These are phyloP conservation scores for Mylabris phalerata DNA, from an alignment of 1,140 invertebrate genomes.

Conservation along the genomic window DNA sequence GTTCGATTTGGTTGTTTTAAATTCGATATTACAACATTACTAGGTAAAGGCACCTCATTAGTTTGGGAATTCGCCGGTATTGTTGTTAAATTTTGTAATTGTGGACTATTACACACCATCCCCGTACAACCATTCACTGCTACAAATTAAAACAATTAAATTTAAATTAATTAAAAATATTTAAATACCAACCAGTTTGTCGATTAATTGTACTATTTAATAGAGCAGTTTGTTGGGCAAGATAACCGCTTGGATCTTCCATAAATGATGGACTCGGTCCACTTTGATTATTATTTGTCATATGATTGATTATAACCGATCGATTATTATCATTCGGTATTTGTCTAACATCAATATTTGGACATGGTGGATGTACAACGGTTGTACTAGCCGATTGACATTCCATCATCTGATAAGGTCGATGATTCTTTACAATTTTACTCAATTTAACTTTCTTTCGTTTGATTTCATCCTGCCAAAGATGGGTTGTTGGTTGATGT, in stretches of 20 bases:
- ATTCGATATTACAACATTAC: constrained; percentile 38
- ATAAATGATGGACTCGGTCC: constrained; percentile 64
- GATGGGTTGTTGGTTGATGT: constrained; percentile 52
- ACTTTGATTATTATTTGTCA: constrained; percentile 29
- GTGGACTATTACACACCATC: constrained; percentile 39
- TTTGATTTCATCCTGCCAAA: constrained; percentile 56
- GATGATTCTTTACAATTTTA: constrained; percentile 53
- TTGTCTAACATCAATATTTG: constrained; percentile 49
- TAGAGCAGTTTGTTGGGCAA: constrained; percentile 77
- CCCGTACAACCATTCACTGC: constrained; percentile 40
- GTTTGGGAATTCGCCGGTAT: constrained; percentile 26
- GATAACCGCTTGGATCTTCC: constrained; percentile 82
- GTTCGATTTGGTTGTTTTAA: constrained; percentile 25
- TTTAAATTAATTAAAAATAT: neutral
- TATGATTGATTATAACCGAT: constrained; percentile 40
- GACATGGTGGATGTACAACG: constrained; percentile 37
- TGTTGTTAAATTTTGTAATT: constrained; percentile 24
- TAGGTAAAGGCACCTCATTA: constrained; percentile 44
- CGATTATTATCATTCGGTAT: constrained; percentile 40
- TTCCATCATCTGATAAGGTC: constrained; percentile 41
- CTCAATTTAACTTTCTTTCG: constrained; percentile 56
- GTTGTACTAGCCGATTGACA: constrained; percentile 13
- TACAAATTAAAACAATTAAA: constrained; percentile 13
- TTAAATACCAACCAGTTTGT: constrained; percentile 51
- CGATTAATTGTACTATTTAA: constrained; percentile 76